Evolutionary conservation across 2,797 vertebrate genomes (phyloP).

Genomic region (Sebastes cheni): DNA sequence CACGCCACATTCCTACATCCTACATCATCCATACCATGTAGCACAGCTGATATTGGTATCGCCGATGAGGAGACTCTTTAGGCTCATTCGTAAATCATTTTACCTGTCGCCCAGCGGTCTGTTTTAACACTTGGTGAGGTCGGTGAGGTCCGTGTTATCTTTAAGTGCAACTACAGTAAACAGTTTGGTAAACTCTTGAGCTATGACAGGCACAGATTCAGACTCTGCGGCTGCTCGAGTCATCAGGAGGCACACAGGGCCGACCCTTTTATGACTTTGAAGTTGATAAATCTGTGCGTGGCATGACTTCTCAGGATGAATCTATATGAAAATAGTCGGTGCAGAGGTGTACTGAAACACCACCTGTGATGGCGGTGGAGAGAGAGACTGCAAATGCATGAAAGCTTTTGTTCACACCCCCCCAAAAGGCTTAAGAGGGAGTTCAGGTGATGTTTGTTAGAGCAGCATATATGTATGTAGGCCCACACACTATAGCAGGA

Average conservation of each 20-base stretch:
- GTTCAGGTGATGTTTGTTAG: conserved; percentile 59
- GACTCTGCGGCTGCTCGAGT: conserved; percentile 45
- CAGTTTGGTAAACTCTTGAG: conserved; percentile 73
- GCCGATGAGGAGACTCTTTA: conserved; percentile 50
- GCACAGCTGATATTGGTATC: conserved; percentile 63
- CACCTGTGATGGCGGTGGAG: conserved; percentile 6
- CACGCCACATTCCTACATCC: conserved; percentile 53
- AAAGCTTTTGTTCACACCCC: conserved; percentile 59
- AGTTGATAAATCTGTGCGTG: conserved; percentile 62
- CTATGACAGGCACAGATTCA: conserved; percentile 75
- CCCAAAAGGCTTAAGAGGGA: conserved; percentile 45
- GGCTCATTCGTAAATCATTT: conserved; percentile 28
- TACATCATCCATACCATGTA: conserved; percentile 63
- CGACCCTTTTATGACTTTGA: conserved; percentile 18
- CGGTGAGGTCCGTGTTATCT: conserved; percentile 73
- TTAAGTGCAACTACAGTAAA: conserved; percentile 77
- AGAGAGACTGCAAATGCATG: conserved; percentile 50
- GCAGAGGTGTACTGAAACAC: conserved; percentile 35
- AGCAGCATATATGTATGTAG: conserved; percentile 78
- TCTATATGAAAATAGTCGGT: conserved; percentile 51
- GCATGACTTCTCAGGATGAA: conserved; percentile 48
- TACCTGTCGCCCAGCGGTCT: conserved; percentile 20
- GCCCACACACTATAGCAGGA: conserved; percentile 62
- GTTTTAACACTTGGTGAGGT: conserved; percentile 70
- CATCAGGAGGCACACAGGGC: conserved; percentile 41